Evolutionary conservation across 2,797 vertebrate species (phyloP).

Genomic region (Danio choprae): DNA sequence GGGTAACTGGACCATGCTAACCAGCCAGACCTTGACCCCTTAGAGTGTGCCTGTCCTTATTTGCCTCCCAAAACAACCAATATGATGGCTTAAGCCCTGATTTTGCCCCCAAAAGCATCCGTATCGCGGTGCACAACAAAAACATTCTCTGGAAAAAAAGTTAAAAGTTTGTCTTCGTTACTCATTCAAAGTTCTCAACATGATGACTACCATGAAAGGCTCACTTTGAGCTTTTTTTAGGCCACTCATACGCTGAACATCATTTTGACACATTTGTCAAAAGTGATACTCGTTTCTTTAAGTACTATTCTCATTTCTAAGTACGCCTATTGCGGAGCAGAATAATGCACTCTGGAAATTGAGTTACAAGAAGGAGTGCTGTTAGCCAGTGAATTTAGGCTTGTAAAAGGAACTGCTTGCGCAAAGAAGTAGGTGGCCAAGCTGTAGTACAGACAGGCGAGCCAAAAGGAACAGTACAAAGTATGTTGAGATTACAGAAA

Average conservation of each 20-base stretch:
- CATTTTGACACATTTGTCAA: conserved; percentile 38
- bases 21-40: conserved; percentile 11
- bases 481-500: conserved; percentile 19
- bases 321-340: not conserved
- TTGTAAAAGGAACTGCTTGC: conserved; percentile 24
- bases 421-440: conserved; percentile 31
- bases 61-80: conserved; percentile 1
- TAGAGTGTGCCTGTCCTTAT: not conserved
- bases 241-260: not conserved
- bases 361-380: conserved; percentile 16
- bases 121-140: not conserved
- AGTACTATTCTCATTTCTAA: conserved; percentile 29
- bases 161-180: not conserved
- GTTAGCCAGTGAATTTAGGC: conserved; percentile 10
- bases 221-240: not conserved
- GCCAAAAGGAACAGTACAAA: conserved; percentile 30
- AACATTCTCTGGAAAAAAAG: not conserved
- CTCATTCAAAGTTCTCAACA: conserved; percentile 1
- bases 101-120: not conserved
- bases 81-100: not conserved
- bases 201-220: not conserved
- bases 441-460: conserved; percentile 22
- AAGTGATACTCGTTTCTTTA: conserved; percentile 18
- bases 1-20: conserved; percentile 34
- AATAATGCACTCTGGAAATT: conserved; percentile 17